Percentiles rank a stretch among this genome's conserved stretches.
Conservation (phyloP, 2,113 vertebrate species). For the Poecile atricapillus region DNA sequence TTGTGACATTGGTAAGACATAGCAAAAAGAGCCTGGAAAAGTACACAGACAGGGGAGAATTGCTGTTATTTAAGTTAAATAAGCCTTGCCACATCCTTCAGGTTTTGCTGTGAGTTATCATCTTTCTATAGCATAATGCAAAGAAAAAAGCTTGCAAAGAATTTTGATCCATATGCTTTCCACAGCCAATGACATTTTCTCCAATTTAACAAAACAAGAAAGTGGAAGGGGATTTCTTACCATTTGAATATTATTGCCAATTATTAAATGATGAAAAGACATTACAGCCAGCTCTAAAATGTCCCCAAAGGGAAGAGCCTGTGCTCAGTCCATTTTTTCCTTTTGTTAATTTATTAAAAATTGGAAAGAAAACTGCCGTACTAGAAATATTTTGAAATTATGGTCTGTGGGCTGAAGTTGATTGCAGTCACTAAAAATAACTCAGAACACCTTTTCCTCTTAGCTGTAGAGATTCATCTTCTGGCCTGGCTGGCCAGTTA, state of each 20-base stretch:
- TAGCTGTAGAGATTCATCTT: neutral
- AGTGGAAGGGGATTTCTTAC: neutral
- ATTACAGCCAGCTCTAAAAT: neutral
- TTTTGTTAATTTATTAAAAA: neutral
- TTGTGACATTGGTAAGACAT: neutral
- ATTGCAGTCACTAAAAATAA: neutral
- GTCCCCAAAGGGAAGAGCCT: neutral
- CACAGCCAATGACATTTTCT: neutral
- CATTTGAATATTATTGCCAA: neutral
- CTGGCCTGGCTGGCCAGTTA: neutral
- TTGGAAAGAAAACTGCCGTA: neutral
- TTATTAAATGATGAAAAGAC: constrained; percentile 1
- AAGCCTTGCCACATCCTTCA: neutral
- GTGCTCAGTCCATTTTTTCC: neutral
- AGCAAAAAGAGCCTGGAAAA: neutral
- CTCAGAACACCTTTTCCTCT: neutral
- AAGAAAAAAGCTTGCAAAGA: neutral
- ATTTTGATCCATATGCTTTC: neutral
- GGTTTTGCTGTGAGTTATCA: neutral
- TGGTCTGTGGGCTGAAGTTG: neutral
- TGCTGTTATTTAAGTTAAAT: neutral
- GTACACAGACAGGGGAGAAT: neutral
- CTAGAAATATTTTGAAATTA: neutral
- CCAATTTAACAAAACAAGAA: neutral
- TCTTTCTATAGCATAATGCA: neutral